These are phyloP conservation scores for Fissipunctia ypsillon DNA, from an alignment of 2,888 invertebrate species.

Conservation along the genomic window DNA sequence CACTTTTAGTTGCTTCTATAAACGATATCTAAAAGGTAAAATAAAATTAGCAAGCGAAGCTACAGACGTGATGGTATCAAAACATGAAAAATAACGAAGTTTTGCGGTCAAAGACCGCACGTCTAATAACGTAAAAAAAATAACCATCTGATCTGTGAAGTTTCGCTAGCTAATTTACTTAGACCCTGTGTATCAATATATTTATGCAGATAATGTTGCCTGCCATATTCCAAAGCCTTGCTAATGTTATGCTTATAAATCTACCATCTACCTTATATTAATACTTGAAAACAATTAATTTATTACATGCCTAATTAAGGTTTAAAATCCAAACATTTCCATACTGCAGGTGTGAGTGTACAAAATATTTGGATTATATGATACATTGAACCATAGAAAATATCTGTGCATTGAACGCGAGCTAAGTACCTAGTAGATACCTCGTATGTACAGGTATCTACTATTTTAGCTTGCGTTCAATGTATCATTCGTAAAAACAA, in stretches of 20 bases:
- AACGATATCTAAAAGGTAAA: neutral
- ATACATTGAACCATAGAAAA: too few species aligned
- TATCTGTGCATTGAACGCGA: slow-evolving; percentile 38
- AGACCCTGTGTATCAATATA: neutral
- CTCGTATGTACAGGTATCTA: neutral
- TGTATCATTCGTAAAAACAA: too few species aligned
- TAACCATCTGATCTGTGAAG: neutral
- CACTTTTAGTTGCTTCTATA: slow-evolving; percentile 15
- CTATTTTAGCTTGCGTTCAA: too few species aligned
- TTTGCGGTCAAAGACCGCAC: neutral
- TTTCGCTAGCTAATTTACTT: neutral
- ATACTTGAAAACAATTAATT: slow-evolving; percentile 32
- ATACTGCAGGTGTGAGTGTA: neutral
- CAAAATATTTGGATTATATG: slow-evolving; percentile 3
- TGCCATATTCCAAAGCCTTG: slow-evolving; percentile 25
- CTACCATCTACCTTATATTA: slow-evolving; percentile 40
- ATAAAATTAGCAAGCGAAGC: neutral
- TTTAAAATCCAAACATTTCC: neutral
- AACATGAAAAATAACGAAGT: neutral
- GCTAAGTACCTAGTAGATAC: slow-evolving; percentile 6
- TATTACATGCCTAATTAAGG: neutral
- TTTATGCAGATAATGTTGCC: neutral
- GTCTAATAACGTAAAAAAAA: neutral
- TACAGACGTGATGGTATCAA: neutral
- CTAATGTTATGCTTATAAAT: slow-evolving; percentile 21